Evolutionary conservation across 2,888 invertebrate genomes (phyloP).

Genomic region (Tetramorium bicarinatum): DNA sequence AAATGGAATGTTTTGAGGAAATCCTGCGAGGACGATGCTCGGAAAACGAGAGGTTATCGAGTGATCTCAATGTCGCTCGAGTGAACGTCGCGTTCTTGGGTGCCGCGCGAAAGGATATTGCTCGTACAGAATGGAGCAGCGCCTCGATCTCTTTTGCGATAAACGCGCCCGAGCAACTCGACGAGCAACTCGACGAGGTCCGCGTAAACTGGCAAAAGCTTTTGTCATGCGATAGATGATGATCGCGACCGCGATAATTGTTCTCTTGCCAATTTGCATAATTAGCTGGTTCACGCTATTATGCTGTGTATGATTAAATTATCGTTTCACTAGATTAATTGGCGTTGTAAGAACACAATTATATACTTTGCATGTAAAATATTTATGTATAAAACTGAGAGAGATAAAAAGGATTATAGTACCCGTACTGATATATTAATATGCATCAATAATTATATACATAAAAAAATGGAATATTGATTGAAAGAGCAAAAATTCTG

Average conservation of each 20-base stretch:
- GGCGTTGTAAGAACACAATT: not conserved
- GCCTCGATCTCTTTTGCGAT: slow-evolving; percentile 42
- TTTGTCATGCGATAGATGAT: slow-evolving; percentile 13
- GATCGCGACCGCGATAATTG: not conserved
- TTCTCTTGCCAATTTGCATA: slow-evolving; percentile 5
- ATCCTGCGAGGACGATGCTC: slow-evolving; percentile 34
- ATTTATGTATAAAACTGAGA: slow-evolving; percentile 1
- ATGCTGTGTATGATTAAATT: not conserved
- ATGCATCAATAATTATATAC: not conserved
- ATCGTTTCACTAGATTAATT: slow-evolving; percentile 18
- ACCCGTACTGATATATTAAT: not conserved
- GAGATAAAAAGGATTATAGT: not conserved
- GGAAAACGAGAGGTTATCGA: slow-evolving; percentile 48
- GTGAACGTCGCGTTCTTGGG: slow-evolving; percentile 43
- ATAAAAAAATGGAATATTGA: not conserved
- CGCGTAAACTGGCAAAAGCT: slow-evolving; percentile 36
- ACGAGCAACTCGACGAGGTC: slow-evolving; percentile 29
- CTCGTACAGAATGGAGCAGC: slow-evolving; percentile 45
- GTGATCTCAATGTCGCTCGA: slow-evolving; percentile 41
- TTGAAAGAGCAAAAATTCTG: not conserved
- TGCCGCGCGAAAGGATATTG: slow-evolving; percentile 43
- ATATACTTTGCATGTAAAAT: not conserved
- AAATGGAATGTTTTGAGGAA: slow-evolving; percentile 8
- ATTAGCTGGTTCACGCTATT: slow-evolving; percentile 1
- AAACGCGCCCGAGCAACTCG: slow-evolving; percentile 28